These are phyloP conservation scores for Ciconia boyciana DNA, from an alignment of 2,113 vertebrate genomes.

Conservation along the genomic window DNA sequence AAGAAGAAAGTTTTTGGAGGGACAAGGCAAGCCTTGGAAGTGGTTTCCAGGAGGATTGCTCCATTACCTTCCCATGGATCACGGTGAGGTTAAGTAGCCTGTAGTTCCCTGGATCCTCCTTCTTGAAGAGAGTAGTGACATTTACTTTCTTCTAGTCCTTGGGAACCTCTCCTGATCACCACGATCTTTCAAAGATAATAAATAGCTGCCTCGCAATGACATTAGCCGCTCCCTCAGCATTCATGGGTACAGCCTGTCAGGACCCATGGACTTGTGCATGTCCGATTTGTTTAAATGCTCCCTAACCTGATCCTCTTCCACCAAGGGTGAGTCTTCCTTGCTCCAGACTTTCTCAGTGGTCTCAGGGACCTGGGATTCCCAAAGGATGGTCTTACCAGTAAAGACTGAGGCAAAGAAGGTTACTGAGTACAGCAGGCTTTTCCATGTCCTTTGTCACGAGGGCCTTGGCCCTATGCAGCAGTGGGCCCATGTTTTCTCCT, in stretches of 20 bases:
- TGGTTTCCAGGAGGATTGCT: neutral
- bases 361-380: neutral
- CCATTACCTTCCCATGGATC: neutral
- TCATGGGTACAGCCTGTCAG: neutral
- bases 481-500: neutral
- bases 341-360: neutral
- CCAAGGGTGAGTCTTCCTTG: neutral
- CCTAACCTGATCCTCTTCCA: neutral
- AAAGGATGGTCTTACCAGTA: neutral
- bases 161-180: neutral
- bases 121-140: neutral
- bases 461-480: neutral
- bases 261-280: fast-evolving
- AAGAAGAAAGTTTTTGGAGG: neutral
- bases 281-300: neutral
- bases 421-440: neutral
- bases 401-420: neutral
- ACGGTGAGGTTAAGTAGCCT: neutral
- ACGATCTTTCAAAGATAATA: neutral
- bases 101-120: neutral
- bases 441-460: neutral
- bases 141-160: neutral
- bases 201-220: neutral
- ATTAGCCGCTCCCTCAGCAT: neutral
- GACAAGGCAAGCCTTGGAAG: neutral